Percentiles rank a stretch among this genome's conserved stretches.
These are phyloP conservation scores for Dipodomys merriami DNA, from an alignment of 2,113 vertebrate species.

Conservation along the genomic window DNA sequence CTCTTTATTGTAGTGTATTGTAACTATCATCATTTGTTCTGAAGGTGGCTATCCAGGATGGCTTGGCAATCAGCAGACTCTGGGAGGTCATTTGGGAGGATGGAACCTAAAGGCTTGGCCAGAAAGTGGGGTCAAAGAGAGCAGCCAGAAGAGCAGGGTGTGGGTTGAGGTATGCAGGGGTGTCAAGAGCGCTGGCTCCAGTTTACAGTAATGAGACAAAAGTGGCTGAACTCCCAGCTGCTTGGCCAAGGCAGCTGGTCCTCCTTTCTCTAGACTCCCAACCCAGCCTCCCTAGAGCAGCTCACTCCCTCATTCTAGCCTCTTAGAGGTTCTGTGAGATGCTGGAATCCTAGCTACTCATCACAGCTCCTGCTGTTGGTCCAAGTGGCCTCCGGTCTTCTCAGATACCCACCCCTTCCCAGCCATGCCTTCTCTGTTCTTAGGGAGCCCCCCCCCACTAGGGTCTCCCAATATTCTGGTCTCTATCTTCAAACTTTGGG, in stretches of 20 bases:
- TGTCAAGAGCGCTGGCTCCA: background rate
- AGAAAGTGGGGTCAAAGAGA: conserved; percentile 52
- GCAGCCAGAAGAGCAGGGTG: conserved; percentile 49
- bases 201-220: background rate
- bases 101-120: conserved; percentile 15
- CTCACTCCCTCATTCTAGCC: background rate
- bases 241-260: background rate
- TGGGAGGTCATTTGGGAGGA: conserved; percentile 38
- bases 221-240: background rate
- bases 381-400: background rate
- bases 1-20: background rate
- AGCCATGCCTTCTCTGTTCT: background rate
- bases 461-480: background rate
- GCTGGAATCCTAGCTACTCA: background rate
- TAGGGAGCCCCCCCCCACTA: background rate
- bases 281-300: background rate
- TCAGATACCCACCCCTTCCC: background rate
- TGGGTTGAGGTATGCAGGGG: background rate
- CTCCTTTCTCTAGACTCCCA: background rate
- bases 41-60: background rate
- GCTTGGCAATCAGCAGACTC: background rate
- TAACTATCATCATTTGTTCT: conserved; percentile 15
- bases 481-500: background rate
- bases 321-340: background rate
- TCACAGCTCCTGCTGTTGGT: background rate